Evolutionary conservation across 2,797 vertebrate species (phyloP).

Genomic region (Ctenochaetus hawaiiensis): DNA sequence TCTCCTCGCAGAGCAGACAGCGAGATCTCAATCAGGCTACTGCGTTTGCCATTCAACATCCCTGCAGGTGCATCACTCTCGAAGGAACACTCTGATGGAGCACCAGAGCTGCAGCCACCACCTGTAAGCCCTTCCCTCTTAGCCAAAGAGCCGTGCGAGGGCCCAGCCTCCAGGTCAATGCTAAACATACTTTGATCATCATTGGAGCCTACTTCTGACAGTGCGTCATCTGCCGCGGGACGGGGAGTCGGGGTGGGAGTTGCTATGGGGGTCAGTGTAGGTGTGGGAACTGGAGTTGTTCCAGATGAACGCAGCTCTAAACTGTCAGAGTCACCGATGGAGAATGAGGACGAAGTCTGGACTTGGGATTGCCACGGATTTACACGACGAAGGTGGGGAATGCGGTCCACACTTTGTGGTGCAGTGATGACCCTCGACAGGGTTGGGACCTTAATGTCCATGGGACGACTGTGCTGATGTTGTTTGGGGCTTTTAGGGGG

Average conservation of each 20-base stretch:
- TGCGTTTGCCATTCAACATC: slow-evolving; percentile 80
- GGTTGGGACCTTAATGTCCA: slow-evolving; percentile 84
- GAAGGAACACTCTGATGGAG: slow-evolving; percentile 88
- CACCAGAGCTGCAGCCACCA: slow-evolving; percentile 85
- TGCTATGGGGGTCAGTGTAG: slow-evolving; percentile 37
- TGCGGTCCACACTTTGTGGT: slow-evolving; percentile 90
- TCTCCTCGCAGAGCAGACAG: slow-evolving; percentile 85
- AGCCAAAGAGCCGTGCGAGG: slow-evolving; percentile 49
- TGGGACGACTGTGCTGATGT: slow-evolving; percentile 75
- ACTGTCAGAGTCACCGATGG: slow-evolving; percentile 78
- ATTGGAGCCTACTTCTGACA: slow-evolving; percentile 79
- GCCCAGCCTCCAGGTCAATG: slow-evolving; percentile 82
- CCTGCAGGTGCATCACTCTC: slow-evolving; percentile 84
- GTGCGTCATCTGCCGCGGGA: slow-evolving; percentile 63
- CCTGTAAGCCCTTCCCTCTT: slow-evolving; percentile 68
- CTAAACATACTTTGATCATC: slow-evolving; percentile 82
- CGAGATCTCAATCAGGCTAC: slow-evolving; percentile 91
- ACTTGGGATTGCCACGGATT: slow-evolving; percentile 88
- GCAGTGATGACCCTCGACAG: slow-evolving; percentile 87
- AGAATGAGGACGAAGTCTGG: slow-evolving; percentile 92
- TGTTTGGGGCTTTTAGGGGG: slow-evolving; percentile 91
- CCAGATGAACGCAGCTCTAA: slow-evolving; percentile 67
- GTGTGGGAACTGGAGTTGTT: slow-evolving; percentile 60
- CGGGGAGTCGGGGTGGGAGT: slow-evolving; percentile 52
- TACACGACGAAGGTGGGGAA: slow-evolving; percentile 90